Percentiles rank a stretch among this genome's conserved stretches.
Evolutionary conservation across 2,888 invertebrate species (phyloP).

Genomic region (Apeira syringaria): DNA sequence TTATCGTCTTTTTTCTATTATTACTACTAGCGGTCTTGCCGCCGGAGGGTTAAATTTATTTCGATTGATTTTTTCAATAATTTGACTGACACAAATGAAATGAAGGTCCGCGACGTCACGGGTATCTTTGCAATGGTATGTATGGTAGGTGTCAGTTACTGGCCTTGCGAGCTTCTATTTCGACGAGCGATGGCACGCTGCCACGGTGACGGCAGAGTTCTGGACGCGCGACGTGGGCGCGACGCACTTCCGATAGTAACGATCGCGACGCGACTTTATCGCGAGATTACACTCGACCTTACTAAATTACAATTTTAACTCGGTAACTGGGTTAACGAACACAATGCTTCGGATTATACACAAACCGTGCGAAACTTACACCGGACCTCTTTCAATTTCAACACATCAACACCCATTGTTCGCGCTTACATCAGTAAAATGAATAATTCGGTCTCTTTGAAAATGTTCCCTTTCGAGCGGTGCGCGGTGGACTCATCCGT

Average conservation of each 20-base stretch:
- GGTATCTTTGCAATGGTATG: constrained; percentile 33
- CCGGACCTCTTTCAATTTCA: constrained; percentile 60
- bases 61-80: too few relatives aligned
- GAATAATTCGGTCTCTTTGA: constrained; percentile 38
- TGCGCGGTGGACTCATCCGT: constrained; percentile 49
- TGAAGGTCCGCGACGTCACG: constrained; percentile 13
- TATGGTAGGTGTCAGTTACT: constrained; percentile 70
- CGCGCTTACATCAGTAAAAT: constrained; percentile 41
- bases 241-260: constrained; percentile 65
- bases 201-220: constrained; percentile 71
- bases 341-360: constrained; percentile 50
- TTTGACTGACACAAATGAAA: too few relatives aligned
- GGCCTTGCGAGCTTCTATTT: constrained; percentile 75
- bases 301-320: constrained; percentile 69
- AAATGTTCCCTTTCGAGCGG: constrained; percentile 42
- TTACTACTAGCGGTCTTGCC: too few relatives aligned
- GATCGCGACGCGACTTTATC: constrained; percentile 34
- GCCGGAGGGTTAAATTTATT: too few relatives aligned
- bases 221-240: constrained; percentile 48
- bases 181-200: constrained; percentile 62
- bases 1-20: too few relatives aligned
- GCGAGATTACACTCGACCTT: constrained; percentile 52
- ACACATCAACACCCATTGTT: constrained; percentile 62
- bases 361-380: constrained; percentile 67
- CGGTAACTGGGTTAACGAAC: constrained; percentile 82